Conservation (phyloP, 2,888 invertebrate species). For the Epirrhoe tristata region DNA sequence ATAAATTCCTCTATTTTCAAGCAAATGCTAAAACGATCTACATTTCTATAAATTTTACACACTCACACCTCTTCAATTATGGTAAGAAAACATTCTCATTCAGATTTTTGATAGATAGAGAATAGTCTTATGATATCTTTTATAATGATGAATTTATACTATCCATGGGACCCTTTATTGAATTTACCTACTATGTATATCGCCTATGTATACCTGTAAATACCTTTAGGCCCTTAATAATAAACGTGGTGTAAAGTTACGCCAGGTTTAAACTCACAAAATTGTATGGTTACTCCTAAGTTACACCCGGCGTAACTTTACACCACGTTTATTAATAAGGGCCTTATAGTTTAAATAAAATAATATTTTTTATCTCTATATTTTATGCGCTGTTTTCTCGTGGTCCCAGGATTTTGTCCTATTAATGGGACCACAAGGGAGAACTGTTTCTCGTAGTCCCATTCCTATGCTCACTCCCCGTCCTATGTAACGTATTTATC, state of each 20-base stretch:
- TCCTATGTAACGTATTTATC: too few species aligned
- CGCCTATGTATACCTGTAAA: slow-evolving; percentile 18
- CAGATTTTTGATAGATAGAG: slow-evolving; percentile 11
- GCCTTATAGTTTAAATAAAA: slow-evolving; percentile 14
- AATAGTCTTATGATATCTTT: slow-evolving; percentile 5
- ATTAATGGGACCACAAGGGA: too few species aligned
- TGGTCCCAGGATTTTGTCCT: too few species aligned
- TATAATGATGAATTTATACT: slow-evolving; percentile 27
- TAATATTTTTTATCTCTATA: slow-evolving; percentile 17
- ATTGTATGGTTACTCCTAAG: too few species aligned
- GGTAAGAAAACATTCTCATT: slow-evolving; percentile 14
- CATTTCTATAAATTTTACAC: slow-evolving; percentile 10
- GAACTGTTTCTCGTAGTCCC: too few species aligned
- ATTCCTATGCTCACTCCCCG: too few species aligned
- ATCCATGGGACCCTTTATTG: slow-evolving; percentile 28
- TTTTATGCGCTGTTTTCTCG: too few species aligned
- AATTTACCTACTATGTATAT: slow-evolving; percentile 26
- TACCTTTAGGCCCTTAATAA: too few species aligned
- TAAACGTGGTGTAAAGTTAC: too few species aligned
- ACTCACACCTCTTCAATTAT: slow-evolving; percentile 6
- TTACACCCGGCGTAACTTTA: too few species aligned
- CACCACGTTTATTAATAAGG: too few species aligned
- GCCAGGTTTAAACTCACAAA: too few species aligned
- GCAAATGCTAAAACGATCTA: not conserved
- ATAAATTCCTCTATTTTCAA: slow-evolving; percentile 11